Evolutionary conservation across 2,888 invertebrate species (phyloP).

Genomic region (Labia minor): DNA sequence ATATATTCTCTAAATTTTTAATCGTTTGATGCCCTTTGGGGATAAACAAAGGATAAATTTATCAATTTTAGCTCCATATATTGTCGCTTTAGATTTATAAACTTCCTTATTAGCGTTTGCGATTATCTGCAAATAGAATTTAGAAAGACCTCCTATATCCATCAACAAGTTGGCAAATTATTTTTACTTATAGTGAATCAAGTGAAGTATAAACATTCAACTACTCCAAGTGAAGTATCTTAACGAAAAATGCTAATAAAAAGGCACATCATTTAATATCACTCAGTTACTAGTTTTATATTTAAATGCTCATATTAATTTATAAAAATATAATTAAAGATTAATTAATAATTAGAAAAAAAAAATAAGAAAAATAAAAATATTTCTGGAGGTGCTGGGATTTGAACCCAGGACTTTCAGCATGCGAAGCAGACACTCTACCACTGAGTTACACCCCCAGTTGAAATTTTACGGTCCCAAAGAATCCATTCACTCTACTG

Average conservation of each 20-base stretch:
- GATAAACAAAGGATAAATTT: not conserved
- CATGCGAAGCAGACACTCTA: constrained; percentile 56
- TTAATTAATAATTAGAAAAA: no score
- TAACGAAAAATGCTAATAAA: no score
- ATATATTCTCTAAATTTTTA: no score
- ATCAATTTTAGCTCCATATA: not conserved
- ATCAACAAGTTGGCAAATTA: constrained; percentile 1
- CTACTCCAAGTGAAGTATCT: no score
- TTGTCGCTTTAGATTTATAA: not conserved
- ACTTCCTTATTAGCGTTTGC: not conserved
- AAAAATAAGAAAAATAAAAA: constrained; percentile 14
- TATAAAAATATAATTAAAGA: no score
- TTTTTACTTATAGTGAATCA: not conserved
- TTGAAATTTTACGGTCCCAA: not conserved
- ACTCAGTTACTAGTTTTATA: no score
- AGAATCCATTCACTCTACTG: not conserved
- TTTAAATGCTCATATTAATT: no score
- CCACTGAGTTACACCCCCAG: constrained; percentile 43
- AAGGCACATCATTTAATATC: no score
- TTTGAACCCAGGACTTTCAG: constrained; percentile 57
- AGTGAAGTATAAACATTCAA: no score
- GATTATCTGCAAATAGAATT: not conserved
- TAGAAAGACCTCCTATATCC: not conserved
- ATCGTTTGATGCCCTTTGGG: no score
- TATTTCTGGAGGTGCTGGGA: constrained; percentile 47